These are phyloP conservation scores for Meloidogyne chitwoodi DNA, from an alignment of 1,140 invertebrate species.

Conservation along the genomic window DNA sequence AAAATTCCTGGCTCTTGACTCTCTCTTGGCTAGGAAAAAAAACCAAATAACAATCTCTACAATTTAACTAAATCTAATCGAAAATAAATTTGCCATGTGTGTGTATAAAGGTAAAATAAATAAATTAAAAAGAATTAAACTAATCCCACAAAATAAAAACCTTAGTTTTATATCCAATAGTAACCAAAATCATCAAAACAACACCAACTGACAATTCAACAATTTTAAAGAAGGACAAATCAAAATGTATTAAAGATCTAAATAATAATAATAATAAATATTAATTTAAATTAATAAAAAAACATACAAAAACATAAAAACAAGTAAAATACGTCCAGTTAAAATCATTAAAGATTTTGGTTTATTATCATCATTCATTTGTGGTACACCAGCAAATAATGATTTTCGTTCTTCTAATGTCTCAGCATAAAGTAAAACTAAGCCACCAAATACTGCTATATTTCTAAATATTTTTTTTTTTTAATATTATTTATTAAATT, in stretches of 20 bases:
- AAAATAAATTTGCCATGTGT: too few species aligned
- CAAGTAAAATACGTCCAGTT: constrained; percentile 85
- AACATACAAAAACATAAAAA: constrained; percentile 97
- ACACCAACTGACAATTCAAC: constrained; percentile 85
- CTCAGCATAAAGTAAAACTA: constrained; percentile 88
- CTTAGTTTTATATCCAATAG: constrained; percentile 97
- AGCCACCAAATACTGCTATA: constrained; percentile 87
- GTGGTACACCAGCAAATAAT: constrained; percentile 94
- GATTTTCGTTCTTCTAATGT: constrained; percentile 70
- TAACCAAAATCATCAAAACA: constrained; percentile 88
- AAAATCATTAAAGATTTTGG: constrained; percentile 95
- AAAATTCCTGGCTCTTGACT: too few species aligned
- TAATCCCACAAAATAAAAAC: neutral
- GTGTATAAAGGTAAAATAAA: too few species aligned
- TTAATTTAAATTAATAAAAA: constrained; percentile 76
- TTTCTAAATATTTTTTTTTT: constrained; percentile 68
- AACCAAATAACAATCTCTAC: too few species aligned
- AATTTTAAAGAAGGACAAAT: constrained; percentile 22
- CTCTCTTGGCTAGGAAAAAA: too few species aligned
- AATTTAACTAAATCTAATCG: too few species aligned
- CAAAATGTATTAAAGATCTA: constrained; percentile 16
- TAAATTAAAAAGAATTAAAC: too few species aligned
- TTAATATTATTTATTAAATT: too few species aligned
- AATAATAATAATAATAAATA: constrained; percentile 18
- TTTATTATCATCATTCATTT: constrained; percentile 83